Evolutionary conservation across 2,113 vertebrate genomes (phyloP), one percentile per base, ranked within the genome.

Genomic region (Periophthalmodon schlosseri): DNA sequence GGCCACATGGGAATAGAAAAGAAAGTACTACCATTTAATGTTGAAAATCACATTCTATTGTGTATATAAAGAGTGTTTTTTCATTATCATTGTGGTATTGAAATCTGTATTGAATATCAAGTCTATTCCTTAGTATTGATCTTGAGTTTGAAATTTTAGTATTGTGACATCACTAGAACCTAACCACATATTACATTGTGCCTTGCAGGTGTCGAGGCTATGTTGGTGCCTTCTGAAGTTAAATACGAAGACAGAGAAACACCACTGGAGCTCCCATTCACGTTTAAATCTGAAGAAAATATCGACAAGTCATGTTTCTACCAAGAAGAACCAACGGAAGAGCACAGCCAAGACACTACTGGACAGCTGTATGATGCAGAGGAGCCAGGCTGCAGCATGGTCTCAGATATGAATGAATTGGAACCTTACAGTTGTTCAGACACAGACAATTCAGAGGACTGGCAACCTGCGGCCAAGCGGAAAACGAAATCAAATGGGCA

Each of bases 351-450:
- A 6, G 60, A 34, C 15, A 6, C 24, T 5, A 7, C 28, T 18
- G 60, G 5, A 18, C 12, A 33, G 60, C 58, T 24, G 58, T 63
- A 18, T 18, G 60, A 6, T 2, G 60, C 2, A 18, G 60, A 63
- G 60, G 60, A 63, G 28, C 57, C 49, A 28, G 68, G 69, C 73
- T 69, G 66, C 24, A 69, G 21, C 18, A 18, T 63, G 60, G 58
- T 14, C 23, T 61, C 24, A 2, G 28, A 63, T 24, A 34, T 33
- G 8, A 63, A 63, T 6, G 24, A 63, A 18, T 34, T 14, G 2
- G 57, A 63, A 63, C 23, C 60, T 33, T 63, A 33, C 60, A 63
- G 24, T 24, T 63, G 28, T 12, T 63, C 60, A 9, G 60, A 63
- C 60, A 63, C 60, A 1, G 60, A 63, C 24, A 24, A 63, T 18